Conservation (phyloP, 2,113 vertebrate species). For the Glareola pratincola region DNA sequence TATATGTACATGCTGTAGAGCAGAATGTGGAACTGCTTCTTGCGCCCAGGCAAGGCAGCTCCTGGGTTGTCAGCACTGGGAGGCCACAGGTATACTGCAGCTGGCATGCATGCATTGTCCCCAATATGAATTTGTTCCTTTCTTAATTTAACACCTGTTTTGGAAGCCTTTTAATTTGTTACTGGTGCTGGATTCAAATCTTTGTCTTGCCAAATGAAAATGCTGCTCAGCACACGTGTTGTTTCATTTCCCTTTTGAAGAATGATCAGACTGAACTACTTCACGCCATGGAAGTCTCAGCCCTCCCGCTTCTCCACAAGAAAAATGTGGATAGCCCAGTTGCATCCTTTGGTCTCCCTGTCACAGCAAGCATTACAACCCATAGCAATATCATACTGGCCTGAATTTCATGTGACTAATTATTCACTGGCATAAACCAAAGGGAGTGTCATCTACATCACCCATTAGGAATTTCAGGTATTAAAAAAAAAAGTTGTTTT, state of each 20-base stretch:
- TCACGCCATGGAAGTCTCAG: not conserved
- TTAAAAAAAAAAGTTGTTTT: not conserved
- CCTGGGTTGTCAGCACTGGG: not conserved
- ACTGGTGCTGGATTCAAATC: not conserved
- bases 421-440: not conserved
- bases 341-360: not conserved
- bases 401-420: slow-evolving; percentile 41
- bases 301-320: not conserved
- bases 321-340: not conserved
- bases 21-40: not conserved
- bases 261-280: not conserved
- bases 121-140: not conserved
- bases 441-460: slow-evolving; percentile 52
- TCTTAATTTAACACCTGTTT: not conserved
- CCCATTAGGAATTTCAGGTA: slow-evolving; percentile 18
- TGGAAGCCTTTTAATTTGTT: not conserved
- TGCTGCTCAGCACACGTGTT: not conserved
- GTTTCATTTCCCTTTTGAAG: not conserved
- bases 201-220: not conserved
- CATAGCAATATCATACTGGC: not conserved
- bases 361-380: not conserved
- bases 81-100: not conserved
- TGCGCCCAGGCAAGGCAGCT: not conserved
- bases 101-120: not conserved
- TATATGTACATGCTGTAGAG: not conserved